These are phyloP conservation scores for Aphrophora alni DNA, from an alignment of 2,888 invertebrate genomes.

Conservation along the genomic window DNA sequence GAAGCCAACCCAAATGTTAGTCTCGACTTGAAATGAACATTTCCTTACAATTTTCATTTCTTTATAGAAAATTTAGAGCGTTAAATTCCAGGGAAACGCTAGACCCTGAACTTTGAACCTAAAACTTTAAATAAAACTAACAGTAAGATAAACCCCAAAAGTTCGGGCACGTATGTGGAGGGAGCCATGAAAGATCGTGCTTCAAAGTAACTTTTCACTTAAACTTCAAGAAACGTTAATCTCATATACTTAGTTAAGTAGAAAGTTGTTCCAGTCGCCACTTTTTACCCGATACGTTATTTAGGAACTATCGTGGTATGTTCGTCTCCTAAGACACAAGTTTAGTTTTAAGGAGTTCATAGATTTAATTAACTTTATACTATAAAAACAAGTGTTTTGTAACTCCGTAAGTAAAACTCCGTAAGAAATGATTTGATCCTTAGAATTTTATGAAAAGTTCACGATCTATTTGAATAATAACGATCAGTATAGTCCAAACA, in stretches of 20 bases:
- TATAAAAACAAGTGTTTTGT: too few species aligned
- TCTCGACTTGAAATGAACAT: too few species aligned
- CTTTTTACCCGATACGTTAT: slow-evolving; percentile 2
- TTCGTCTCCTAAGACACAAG: neutral
- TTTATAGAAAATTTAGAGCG: too few species aligned
- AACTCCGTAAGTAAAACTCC: too few species aligned
- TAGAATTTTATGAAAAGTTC: too few species aligned
- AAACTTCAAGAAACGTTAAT: neutral
- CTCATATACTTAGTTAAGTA: neutral
- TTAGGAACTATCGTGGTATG: neutral
- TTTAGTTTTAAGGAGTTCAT: neutral
- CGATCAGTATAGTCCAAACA: too few species aligned
- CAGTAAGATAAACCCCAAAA: neutral
- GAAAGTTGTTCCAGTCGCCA: neutral
- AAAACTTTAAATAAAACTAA: neutral
- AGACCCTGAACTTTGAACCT: too few species aligned
- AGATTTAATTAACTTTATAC: neutral
- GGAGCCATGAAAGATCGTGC: neutral
- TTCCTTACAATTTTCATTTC: too few species aligned
- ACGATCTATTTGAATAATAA: too few species aligned
- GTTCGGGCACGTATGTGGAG: neutral
- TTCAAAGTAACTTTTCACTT: neutral
- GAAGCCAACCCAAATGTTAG: too few species aligned
- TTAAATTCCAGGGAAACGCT: too few species aligned
- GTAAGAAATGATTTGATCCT: too few species aligned